Percentiles rank a stretch among this genome's conserved stretches.
Evolutionary conservation across 2,113 vertebrate species (phyloP).

Genomic region (Anas platyrhynchos): DNA sequence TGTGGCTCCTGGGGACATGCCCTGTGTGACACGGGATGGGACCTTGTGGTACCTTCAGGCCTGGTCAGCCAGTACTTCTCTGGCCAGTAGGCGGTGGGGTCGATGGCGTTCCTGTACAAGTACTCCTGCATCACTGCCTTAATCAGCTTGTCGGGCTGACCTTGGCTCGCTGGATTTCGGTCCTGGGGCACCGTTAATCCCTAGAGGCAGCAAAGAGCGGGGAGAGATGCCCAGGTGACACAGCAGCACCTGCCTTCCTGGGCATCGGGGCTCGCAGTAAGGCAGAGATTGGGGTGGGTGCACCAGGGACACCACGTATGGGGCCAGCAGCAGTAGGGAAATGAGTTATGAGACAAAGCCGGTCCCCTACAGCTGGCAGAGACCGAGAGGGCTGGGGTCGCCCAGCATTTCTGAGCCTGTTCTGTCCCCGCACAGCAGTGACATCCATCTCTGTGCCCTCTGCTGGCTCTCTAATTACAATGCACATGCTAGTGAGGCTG

Average conservation of each 20-base stretch:
- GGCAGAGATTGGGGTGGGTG: not conserved
- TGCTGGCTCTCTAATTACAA: not conserved
- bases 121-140: slow-evolving; percentile 13
- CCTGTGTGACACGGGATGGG: not conserved
- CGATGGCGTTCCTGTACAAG: not conserved
- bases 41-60: slow-evolving; percentile 31
- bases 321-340: not conserved
- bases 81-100: not conserved
- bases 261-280: fast-evolving
- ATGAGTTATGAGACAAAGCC: not conserved
- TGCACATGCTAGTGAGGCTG: not conserved
- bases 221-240: not conserved
- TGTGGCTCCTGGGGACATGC: not conserved
- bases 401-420: not conserved
- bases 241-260: fast-evolving
- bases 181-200: slow-evolving; percentile 17
- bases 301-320: not conserved
- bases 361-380: not conserved
- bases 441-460: not conserved
- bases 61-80: slow-evolving; percentile 49
- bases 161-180: not conserved
- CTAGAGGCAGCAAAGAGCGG: not conserved
- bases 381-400: not conserved
- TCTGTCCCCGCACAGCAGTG: not conserved
- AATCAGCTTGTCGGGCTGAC: slow-evolving; percentile 33